Percentiles rank a stretch among this genome's conserved stretches.
Evolutionary conservation across 2,113 vertebrate genomes (phyloP).

Genomic region (Myotis yumanensis): DNA sequence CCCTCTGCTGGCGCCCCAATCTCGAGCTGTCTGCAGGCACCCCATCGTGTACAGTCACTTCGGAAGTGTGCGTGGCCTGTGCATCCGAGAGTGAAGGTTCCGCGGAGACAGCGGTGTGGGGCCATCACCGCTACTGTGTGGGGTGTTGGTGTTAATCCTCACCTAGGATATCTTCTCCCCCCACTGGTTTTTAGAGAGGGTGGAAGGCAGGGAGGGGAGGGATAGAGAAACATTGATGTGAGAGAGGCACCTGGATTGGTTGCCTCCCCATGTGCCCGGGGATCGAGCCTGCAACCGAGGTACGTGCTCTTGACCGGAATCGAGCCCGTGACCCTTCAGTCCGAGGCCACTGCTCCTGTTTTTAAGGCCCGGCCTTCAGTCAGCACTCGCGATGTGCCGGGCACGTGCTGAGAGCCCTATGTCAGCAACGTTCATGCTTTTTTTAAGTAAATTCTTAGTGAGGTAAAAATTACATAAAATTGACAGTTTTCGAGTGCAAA

Average conservation of each 20-base stretch:
- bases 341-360: too few species aligned
- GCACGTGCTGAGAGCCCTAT: background rate
- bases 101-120: fast-evolving
- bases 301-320: too few species aligned
- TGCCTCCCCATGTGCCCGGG: too few species aligned
- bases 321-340: too few species aligned
- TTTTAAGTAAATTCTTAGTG: background rate
- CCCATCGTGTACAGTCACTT: fast-evolving
- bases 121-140: fast-evolving
- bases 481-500: background rate
- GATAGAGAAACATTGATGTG: too few species aligned
- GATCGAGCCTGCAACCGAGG: too few species aligned
- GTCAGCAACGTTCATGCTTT: background rate
- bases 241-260: too few species aligned
- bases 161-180: too few species aligned
- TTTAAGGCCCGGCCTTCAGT: background rate
- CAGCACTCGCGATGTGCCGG: fast-evolving
- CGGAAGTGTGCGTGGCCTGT: background rate
- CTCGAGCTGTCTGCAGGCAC: background rate
- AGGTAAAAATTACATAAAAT: background rate
- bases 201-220: too few species aligned
- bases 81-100: background rate
- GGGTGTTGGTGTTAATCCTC: too few species aligned
- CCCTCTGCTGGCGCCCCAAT: background rate
- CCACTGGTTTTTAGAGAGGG: too few species aligned